Percentiles rank a stretch among this genome's conserved stretches.
Evolutionary conservation across 1,140 invertebrate genomes (phyloP).

Genomic region (Phortica variegata): DNA sequence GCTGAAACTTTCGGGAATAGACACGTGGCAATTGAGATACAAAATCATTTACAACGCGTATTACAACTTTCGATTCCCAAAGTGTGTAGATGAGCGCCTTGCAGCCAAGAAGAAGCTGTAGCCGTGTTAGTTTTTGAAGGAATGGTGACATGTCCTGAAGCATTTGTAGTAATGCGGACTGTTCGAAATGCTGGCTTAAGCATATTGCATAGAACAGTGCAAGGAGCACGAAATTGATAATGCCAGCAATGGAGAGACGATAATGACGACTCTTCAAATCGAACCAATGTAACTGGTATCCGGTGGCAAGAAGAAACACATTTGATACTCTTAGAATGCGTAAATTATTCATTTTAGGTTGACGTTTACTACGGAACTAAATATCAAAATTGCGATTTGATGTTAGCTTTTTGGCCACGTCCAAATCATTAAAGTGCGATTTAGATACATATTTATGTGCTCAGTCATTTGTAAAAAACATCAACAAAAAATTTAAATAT

Average conservation of each 20-base stretch:
- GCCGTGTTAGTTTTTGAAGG: slow-evolving; percentile 21
- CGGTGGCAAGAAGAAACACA: slow-evolving; percentile 29
- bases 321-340: slow-evolving; percentile 35
- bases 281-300: slow-evolving; percentile 41
- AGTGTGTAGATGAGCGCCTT: slow-evolving; percentile 32
- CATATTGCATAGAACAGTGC: slow-evolving; percentile 29
- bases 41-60: slow-evolving; percentile 19
- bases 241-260: slow-evolving; percentile 21
- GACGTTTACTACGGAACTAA: too few species aligned
- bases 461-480: too few species aligned
- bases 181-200: slow-evolving; percentile 37
- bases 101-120: slow-evolving; percentile 34
- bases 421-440: too few species aligned
- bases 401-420: too few species aligned
- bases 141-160: slow-evolving; percentile 38
- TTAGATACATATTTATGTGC: too few species aligned
- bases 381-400: too few species aligned
- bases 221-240: slow-evolving; percentile 25
- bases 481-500: too few species aligned
- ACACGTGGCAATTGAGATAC: slow-evolving; percentile 7
- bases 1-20: neutral
- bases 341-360: slow-evolving; percentile 31
- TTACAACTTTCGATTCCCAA: slow-evolving; percentile 20
- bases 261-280: slow-evolving; percentile 28
- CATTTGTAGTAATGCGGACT: slow-evolving; percentile 25